A percentile compares a stretch with the other conserved stretches of the same genome.
Conservation (phyloP, 2,888 invertebrate species). For the Drosophila cracens region DNA sequence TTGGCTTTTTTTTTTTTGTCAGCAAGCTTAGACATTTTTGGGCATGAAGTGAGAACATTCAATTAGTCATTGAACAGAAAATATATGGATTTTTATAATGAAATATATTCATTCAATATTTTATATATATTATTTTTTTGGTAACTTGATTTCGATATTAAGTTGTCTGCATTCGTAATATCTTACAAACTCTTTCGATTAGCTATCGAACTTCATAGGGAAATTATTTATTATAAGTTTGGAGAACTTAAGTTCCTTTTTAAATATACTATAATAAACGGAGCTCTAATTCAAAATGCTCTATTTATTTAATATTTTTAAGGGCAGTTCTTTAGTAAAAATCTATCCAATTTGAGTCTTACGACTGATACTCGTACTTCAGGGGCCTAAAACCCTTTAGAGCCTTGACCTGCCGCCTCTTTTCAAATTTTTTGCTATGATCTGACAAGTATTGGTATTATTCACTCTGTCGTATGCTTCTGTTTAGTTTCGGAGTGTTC, state of each 20-base stretch:
- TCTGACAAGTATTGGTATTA: slow-evolving; percentile 8
- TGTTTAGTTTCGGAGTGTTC: slow-evolving; percentile 19
- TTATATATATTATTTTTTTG: not conserved
- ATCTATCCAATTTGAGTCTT: not conserved
- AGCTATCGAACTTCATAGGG: not conserved
- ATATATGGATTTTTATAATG: not conserved
- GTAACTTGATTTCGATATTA: not conserved
- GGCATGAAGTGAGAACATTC: not conserved
- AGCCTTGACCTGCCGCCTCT: not conserved
- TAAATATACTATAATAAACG: not conserved
- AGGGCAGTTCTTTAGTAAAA: not conserved
- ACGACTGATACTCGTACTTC: not conserved
- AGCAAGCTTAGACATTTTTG: not conserved
- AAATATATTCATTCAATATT: not conserved
- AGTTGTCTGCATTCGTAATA: not conserved
- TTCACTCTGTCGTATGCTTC: slow-evolving; percentile 8
- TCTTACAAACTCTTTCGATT: not conserved
- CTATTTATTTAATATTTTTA: too few relatives aligned
- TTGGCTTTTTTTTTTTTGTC: not conserved
- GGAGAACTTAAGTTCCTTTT: not conserved
- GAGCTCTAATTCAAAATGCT: not conserved
- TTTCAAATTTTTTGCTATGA: not conserved
- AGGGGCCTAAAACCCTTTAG: not conserved
- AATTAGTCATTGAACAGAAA: not conserved
- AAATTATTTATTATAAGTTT: not conserved